Base-by-base conservation (phyloP, 2,888 invertebrate genomes). In the Dryadula phaetusa region DNA sequence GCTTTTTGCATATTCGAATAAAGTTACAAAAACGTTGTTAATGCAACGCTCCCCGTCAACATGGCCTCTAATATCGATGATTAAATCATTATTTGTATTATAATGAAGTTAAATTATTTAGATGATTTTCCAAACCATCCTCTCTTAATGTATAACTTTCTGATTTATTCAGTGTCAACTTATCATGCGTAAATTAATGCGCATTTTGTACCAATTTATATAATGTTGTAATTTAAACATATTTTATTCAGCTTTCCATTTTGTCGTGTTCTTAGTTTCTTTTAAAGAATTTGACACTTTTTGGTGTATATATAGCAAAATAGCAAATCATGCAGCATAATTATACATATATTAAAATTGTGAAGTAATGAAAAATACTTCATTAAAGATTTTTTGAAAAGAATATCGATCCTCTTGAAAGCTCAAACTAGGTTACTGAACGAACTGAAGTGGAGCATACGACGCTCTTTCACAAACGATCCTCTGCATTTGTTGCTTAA, bases 401-500 rank as follows among this genome's bases (percentile, higher is more conserved):
- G 47, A 64, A 56, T 47, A 49, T 49, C 40, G 37, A 64, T 52
- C 47, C 65, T 44, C 61, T 69, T 62, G 67, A 67, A 67, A 65
- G 61, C 58, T 18, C 58, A 66, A 71, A 69, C 67, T 70, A 54
- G 70, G 65, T 62, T 69, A 69, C 65, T 62, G 62, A 44, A 62
- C 52, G n/a, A n/a, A n/a, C 46, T 62, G 47, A 66, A 66, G 56
- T 58, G 69, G 66, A 37, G 54, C 64, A 44, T 44, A 56, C 58
- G 44, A 58, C 62, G 22, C 56, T 53, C 46, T 65, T 44, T 65
- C 42, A 42, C 64, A 32, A 54, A 64, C 54, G 25, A 56, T 64
- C 34, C 34, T 46, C 22, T 20, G 20, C 42, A 42, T 42, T 63
- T 53, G 42, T 53, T 63, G 28, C 32, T 34, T 63, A 32, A 53